phyloP scores from a whole-genome alignment of 2,797 vertebrate species.

The Chrysocyon brachyurus region DNA sequence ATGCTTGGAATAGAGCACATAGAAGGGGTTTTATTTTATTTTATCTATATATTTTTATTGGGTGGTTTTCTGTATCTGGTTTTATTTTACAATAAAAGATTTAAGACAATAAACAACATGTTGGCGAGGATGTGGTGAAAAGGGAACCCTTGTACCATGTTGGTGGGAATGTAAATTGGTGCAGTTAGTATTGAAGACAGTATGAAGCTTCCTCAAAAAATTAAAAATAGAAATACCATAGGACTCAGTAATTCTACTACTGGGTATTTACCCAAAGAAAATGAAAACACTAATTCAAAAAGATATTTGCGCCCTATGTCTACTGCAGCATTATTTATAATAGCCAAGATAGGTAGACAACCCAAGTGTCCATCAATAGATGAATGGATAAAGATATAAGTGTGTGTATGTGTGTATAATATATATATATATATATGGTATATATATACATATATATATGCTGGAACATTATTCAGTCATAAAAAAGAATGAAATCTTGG shows the following conservation, averaged over 20 bases:
- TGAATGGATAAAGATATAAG: not conserved
- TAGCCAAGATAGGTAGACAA: not conserved
- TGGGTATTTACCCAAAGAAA: not conserved
- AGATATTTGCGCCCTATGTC: not conserved
- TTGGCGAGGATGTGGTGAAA: not conserved
- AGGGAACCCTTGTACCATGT: not conserved
- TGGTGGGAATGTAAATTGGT: not conserved
- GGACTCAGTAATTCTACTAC: not conserved
- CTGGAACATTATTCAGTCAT: not conserved
- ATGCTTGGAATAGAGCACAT: not conserved
- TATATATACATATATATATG: not conserved
- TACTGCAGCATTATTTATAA: not conserved
- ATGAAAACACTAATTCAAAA: not conserved
- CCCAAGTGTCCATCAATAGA: not conserved
- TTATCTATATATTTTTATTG: not conserved
- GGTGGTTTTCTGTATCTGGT: not conserved
- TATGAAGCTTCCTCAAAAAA: not conserved
- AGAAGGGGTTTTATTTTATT: not conserved
- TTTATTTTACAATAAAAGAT: conserved; percentile 44
- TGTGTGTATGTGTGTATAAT: not conserved
- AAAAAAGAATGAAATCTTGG: not conserved
- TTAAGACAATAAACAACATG: not conserved
- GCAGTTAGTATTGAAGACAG: not conserved
- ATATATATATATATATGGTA: too few relatives aligned
- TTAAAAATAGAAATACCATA: not conserved